Conservation (phyloP, 2,113 vertebrate species). For the Nannospalax galili region DNA sequence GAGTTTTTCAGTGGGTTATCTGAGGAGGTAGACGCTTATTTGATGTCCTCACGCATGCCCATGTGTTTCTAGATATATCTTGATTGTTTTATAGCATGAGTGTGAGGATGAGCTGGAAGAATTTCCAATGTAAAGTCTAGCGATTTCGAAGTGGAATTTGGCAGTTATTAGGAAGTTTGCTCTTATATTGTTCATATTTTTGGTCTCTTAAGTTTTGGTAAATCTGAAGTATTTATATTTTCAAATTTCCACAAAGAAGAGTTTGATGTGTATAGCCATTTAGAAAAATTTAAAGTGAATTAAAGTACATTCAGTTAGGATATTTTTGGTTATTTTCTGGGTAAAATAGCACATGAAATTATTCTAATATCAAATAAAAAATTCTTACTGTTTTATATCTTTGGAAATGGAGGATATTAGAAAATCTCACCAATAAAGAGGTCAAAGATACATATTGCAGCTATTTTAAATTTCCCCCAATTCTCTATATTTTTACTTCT, state of each 20-base stretch:
- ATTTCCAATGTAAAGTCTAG: not conserved
- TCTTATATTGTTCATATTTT: not conserved
- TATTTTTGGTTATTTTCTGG: constrained; percentile 43
- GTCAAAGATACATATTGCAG: constrained; percentile 34
- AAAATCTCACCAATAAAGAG: not conserved
- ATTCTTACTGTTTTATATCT: constrained; percentile 35
- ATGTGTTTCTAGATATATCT: not conserved
- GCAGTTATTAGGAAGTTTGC: not conserved
- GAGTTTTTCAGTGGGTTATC: not conserved
- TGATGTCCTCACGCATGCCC: not conserved
- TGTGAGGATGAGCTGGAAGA: not conserved
- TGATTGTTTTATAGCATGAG: not conserved
- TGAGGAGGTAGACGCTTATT: not conserved
- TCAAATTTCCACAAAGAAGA: not conserved
- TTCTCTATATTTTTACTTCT: constrained; percentile 54
- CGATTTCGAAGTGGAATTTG: not conserved
- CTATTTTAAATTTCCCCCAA: constrained; percentile 45
- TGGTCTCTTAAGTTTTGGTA: not conserved
- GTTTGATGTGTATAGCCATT: not conserved
- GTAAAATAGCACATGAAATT: constrained; percentile 9
- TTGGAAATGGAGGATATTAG: constrained; percentile 24
- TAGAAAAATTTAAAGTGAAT: not conserved
- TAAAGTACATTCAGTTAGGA: not conserved
- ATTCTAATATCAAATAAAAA: constrained; percentile 15
- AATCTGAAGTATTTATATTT: not conserved